These are phyloP conservation scores for Myiothlypis coronata DNA, from an alignment of 2,797 vertebrate species.

Conservation along the genomic window DNA sequence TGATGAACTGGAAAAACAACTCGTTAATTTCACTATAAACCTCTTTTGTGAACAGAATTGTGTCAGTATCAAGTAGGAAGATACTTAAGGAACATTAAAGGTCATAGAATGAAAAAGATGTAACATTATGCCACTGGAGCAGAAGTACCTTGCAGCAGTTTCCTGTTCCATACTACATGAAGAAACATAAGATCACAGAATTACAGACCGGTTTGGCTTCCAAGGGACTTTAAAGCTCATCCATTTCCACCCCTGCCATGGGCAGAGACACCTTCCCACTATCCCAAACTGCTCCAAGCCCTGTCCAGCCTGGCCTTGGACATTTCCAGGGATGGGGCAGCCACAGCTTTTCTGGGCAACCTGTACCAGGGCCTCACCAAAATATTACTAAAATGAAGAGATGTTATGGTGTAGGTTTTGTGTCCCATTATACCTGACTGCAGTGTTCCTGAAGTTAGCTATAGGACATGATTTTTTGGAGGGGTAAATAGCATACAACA, in stretches of 20 bases:
- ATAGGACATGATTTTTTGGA: fast-evolving
- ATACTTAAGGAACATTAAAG: not conserved
- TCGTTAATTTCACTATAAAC: fast-evolving
- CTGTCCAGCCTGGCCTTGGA: not conserved
- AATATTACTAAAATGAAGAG: not conserved
- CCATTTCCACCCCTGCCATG: too few relatives aligned
- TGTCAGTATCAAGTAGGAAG: not conserved
- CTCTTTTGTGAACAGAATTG: not conserved
- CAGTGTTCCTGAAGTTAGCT: not conserved
- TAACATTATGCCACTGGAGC: not conserved
- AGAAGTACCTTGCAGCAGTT: not conserved
- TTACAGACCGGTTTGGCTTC: not conserved
- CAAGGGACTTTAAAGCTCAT: not conserved
- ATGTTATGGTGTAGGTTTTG: fast-evolving
- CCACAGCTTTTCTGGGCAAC: not conserved
- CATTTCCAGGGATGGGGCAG: not conserved
- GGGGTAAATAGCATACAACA: fast-evolving
- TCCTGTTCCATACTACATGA: not conserved
- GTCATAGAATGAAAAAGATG: not conserved
- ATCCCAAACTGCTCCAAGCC: fast-evolving
- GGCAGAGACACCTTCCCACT: not conserved
- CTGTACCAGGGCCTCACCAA: not conserved
- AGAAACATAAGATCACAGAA: not conserved
- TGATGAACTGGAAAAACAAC: not conserved
- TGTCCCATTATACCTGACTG: not conserved